Evolutionary conservation across 2,888 invertebrate species (phyloP).

Genomic region (Dione vanillae): DNA sequence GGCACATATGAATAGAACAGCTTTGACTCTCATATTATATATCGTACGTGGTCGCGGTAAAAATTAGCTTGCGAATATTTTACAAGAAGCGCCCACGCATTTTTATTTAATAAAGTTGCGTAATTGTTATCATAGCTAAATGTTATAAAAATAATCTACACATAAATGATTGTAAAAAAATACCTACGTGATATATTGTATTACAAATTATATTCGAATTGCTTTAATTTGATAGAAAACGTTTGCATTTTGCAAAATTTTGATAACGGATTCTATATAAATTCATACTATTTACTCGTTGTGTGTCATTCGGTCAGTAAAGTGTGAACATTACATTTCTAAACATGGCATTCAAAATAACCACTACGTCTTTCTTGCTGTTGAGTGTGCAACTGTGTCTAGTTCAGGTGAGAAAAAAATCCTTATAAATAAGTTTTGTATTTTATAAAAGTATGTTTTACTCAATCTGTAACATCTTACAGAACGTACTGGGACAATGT

Average conservation of each 20-base stretch:
- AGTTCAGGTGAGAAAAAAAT: background rate
- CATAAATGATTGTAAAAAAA: background rate
- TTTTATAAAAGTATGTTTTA: background rate
- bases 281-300: background rate
- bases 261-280: slow-evolving; percentile 5
- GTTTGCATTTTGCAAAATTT: background rate
- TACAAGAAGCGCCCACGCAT: background rate
- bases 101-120: background rate
- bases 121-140: slow-evolving; percentile 2
- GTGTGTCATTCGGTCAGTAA: background rate
- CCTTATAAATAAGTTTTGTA: background rate
- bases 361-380: background rate
- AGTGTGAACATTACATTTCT: background rate
- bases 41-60: background rate
- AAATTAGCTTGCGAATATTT: slow-evolving; percentile 7
- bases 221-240: background rate
- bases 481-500: slow-evolving; percentile 1
- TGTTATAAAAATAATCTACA: background rate
- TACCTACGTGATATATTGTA: slow-evolving; percentile 1
- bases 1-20: slow-evolving; percentile 51
- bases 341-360: background rate
- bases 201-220: background rate
- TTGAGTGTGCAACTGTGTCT: background rate
- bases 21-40: slow-evolving; percentile 48
- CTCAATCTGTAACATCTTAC: too few relatives aligned